phyloP scores from a whole-genome alignment of 2,888 invertebrate genomes.

The Melitaea athalia region DNA sequence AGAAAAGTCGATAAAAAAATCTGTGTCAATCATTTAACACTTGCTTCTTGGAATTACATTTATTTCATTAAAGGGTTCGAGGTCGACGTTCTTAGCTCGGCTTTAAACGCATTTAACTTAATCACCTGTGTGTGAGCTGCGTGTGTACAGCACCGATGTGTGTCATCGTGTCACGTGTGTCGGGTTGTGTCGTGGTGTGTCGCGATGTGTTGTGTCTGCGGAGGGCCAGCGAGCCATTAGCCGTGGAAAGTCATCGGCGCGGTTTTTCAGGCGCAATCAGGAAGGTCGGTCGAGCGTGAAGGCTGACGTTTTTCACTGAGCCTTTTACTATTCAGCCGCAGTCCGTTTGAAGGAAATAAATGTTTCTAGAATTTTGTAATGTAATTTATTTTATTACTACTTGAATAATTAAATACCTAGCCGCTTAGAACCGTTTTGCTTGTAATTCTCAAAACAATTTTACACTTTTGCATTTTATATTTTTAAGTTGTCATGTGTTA shows the following conservation, averaged over 20 bases:
- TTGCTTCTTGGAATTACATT: conserved; percentile 5
- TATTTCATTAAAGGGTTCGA: conserved; percentile 13
- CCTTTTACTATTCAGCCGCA: conserved; percentile 36
- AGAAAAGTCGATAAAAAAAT: background rate
- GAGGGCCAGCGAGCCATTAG: conserved; percentile 21
- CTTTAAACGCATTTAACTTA: conserved; percentile 7
- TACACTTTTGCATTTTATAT: background rate
- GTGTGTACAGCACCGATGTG: background rate
- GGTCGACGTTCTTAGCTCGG: conserved; percentile 9
- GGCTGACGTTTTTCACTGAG: conserved; percentile 51
- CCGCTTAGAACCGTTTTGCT: background rate
- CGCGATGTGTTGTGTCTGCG: conserved; percentile 46
- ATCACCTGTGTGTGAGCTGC: background rate
- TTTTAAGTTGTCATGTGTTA: background rate
- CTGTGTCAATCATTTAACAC: background rate
- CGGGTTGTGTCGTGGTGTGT: conserved; percentile 42
- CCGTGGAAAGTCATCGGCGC: conserved; percentile 28
- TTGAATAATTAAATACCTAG: background rate
- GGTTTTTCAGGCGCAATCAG: conserved; percentile 41
- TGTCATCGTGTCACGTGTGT: conserved; percentile 43
- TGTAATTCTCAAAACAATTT: background rate
- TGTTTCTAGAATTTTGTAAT: conserved; percentile 11
- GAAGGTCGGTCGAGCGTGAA: conserved; percentile 57
- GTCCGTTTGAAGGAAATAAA: conserved; percentile 14
- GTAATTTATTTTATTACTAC: background rate